Evolutionary conservation across 2,797 vertebrate genomes (phyloP).

Genomic region (Enteromius mattozi): DNA sequence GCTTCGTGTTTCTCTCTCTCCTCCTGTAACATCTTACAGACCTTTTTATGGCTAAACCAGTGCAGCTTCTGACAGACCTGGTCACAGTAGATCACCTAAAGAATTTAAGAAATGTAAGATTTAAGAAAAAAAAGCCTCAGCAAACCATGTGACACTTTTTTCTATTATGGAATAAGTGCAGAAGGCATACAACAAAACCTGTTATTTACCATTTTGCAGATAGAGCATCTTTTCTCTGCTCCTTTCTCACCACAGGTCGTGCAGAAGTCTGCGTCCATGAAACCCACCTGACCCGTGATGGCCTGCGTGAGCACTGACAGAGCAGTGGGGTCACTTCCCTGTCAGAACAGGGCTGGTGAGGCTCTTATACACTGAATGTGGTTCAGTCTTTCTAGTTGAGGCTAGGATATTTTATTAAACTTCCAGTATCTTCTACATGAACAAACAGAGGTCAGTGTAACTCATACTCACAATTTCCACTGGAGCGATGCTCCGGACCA

Average conservation of each 20-base stretch:
- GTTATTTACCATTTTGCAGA: conserved; percentile 93
- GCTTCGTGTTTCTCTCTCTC: conserved; percentile 86
- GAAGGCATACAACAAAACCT: not conserved
- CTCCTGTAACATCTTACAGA: conserved; percentile 89
- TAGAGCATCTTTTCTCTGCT: conserved; percentile 92
- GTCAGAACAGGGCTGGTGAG: conserved; percentile 20
- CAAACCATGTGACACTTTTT: not conserved
- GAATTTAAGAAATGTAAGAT: conserved; percentile 11
- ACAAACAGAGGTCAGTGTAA: not conserved
- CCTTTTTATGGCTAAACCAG: conserved; percentile 97
- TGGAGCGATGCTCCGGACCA: conserved; percentile 95
- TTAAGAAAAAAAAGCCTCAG: no score
- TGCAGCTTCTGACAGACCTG: conserved; percentile 94
- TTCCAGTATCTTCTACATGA: not conserved
- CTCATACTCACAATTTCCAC: conserved; percentile 92
- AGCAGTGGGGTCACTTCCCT: conserved; percentile 96
- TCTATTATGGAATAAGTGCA: not conserved
- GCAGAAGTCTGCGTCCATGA: conserved; percentile 96
- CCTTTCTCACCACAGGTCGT: conserved; percentile 95
- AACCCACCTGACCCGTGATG: conserved; percentile 96
- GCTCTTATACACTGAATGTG: not conserved
- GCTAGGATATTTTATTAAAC: not conserved
- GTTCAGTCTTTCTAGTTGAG: conserved; percentile 8
- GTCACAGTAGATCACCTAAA: conserved; percentile 93
- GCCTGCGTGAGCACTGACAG: conserved; percentile 96